These are phyloP conservation scores for Bombus consobrinus DNA, from an alignment of 1,140 invertebrate species.

Conservation along the genomic window DNA sequence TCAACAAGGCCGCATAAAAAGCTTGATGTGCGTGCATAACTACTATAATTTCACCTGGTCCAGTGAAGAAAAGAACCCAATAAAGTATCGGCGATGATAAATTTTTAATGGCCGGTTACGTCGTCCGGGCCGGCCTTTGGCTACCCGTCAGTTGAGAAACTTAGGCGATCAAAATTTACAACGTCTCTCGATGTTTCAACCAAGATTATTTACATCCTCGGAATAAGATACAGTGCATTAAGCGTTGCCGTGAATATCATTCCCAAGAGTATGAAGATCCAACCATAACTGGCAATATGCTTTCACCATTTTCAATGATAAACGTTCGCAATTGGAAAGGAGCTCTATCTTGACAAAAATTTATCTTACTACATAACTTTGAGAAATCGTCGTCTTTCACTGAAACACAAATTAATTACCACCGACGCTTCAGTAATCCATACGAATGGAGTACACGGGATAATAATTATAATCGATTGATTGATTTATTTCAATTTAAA, in stretches of 20 bases:
- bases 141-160: background rate
- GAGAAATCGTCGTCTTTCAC: background rate
- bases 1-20: constrained; percentile 9
- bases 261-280: background rate
- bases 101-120: constrained; percentile 29
- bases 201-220: background rate
- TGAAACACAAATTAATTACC: background rate
- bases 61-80: constrained; percentile 4
- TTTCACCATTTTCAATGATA: background rate
- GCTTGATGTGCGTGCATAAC: constrained; percentile 3
- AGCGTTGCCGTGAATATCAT: background rate
- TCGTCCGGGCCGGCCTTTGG: background rate
- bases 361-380: background rate
- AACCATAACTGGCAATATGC: background rate
- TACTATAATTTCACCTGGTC: constrained; percentile 20
- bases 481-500: no score
- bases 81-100: constrained; percentile 18
- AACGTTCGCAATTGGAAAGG: background rate
- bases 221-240: background rate
- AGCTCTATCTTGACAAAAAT: background rate
- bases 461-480: background rate
- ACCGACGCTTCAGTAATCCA: background rate
- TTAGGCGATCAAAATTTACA: constrained; percentile 4
- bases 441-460: background rate
- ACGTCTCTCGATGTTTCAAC: background rate